Evolutionary conservation across 2,888 invertebrate species (phyloP), one percentile per base, ranked within the genome.

Genomic region (Eupsilia transversa): DNA sequence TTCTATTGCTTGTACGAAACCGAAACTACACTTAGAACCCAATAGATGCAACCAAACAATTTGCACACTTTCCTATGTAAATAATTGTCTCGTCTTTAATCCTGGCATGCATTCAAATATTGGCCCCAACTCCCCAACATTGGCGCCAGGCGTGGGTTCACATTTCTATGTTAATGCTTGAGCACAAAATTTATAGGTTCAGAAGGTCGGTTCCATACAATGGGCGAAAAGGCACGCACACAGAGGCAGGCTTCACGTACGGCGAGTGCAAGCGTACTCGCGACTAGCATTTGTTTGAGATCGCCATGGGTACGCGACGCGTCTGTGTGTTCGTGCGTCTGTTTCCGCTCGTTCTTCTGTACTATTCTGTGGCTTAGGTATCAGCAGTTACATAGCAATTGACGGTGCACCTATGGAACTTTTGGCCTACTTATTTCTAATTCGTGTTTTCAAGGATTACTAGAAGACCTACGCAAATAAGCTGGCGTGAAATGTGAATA

Each of bases 371-470:
- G 33, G 65, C 54, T 66, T 64, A 74, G 61, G 66, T 76, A 74
- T 74, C 70, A 79, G 74, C 43, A 49, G 43, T 52, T 61, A 64
- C 70, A 72, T 69, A 67, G 73, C 83, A 77, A 65, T 81, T 72
- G 68, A 66, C 17, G 73, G 59, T 74, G 76, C 79, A 86, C 83
- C 74, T 86, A 86, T 86, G 88, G 74, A 12, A 87, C 73, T 84
- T 87, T 80, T 79, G 74, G 79, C 86, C 86, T 67, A 80, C 85
- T 79, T 87, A 79, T 59, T 78, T 74, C 75, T 68, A 81, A 87
- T 83, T 87, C 77, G 77, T 60, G 72, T 64, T 79, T 72, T 79
- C 88, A 87, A 87, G 88, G 86, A 86, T 85, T 78, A 74, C 87
- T 74, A 43, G 77, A 70, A 35, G 46, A 52, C 88, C 88, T 85